Evolutionary conservation across 2,113 vertebrate genomes (phyloP).

Genomic region (Cheirogaleus medius): DNA sequence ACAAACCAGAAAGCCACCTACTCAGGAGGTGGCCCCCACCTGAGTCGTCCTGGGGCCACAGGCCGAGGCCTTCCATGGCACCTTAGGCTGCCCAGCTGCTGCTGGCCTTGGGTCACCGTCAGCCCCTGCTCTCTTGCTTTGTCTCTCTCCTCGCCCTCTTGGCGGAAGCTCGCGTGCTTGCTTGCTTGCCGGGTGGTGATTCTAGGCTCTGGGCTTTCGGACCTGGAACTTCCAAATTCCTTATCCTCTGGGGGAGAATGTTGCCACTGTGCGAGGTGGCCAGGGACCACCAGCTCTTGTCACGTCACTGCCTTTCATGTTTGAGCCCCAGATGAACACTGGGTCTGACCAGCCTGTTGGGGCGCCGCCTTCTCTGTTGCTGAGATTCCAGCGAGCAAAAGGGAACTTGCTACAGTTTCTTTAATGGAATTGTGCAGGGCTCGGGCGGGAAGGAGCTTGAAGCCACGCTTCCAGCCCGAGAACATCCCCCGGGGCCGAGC

Average conservation of each 20-base stretch:
- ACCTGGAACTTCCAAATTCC: not conserved
- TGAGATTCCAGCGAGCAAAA: not conserved
- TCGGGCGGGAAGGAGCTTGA: not conserved
- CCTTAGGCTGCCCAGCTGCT: not conserved
- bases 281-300: too few species aligned
- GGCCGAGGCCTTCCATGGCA: not conserved
- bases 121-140: not conserved
- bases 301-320: fast-evolving
- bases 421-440: not conserved
- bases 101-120: not conserved
- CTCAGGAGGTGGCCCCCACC: not conserved
- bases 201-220: not conserved
- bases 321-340: not conserved
- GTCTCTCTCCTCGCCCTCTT: not conserved
- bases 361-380: not conserved
- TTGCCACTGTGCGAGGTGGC: not conserved
- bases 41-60: not conserved
- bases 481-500: not conserved
- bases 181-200: not conserved
- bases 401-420: not conserved
- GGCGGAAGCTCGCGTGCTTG: not conserved
- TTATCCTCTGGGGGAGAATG: not conserved
- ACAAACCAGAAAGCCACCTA: not conserved
- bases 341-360: too few species aligned
- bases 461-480: not conserved